These are phyloP conservation scores for Leptinotarsa peninsularis DNA, from an alignment of 2,888 invertebrate genomes.

Conservation along the genomic window DNA sequence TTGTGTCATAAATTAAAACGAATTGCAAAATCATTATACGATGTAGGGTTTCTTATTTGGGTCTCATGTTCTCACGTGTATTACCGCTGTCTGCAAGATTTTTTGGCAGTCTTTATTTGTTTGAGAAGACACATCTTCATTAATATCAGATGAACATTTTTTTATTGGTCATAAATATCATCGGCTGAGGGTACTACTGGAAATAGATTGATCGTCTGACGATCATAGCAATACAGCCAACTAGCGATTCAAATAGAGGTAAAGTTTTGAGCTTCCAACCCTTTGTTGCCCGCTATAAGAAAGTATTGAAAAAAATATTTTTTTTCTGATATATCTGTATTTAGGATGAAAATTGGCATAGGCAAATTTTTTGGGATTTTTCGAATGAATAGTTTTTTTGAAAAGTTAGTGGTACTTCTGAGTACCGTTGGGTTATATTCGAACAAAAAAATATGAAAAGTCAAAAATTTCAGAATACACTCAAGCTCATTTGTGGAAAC, in stretches of 20 bases:
- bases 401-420: no score
- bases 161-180: not conserved
- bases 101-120: conserved; percentile 20
- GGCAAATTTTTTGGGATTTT: no score
- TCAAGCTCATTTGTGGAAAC: no score
- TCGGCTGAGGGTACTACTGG: not conserved
- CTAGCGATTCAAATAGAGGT: not conserved
- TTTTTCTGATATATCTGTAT: no score
- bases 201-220: not conserved
- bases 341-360: no score
- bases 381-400: no score
- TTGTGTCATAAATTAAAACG: conserved; percentile 54
- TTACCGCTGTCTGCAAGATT: conserved; percentile 40
- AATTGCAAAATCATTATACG: conserved; percentile 53
- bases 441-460: no score
- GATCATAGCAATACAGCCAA: not conserved
- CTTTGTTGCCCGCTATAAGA: no score
- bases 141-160: conserved; percentile 11
- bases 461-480: no score
- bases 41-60: conserved; percentile 43
- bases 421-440: no score
- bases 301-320: no score
- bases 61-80: conserved; percentile 44
- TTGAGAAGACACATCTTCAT: conserved; percentile 7
- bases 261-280: no score